A percentile compares a stretch with the other conserved stretches of the same genome.
These are phyloP conservation scores for Ptychochromis oligacanthus DNA, from an alignment of 2,113 vertebrate genomes.

Conservation along the genomic window DNA sequence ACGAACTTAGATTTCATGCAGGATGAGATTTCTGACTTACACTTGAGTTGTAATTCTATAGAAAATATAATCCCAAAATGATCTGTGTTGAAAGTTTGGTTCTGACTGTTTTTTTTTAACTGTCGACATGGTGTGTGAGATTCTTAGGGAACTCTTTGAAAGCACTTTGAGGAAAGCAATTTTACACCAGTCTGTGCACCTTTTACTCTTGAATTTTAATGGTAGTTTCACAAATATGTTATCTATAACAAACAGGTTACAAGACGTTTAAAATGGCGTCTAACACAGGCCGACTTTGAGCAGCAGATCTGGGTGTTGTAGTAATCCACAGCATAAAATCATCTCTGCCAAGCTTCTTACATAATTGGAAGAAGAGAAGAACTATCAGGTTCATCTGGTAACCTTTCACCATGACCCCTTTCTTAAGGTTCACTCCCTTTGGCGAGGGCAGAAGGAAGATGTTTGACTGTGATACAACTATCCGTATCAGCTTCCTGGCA, in stretches of 20 bases:
- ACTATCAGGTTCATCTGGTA: conserved; percentile 13
- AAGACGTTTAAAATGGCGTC: neutral
- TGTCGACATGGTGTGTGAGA: neutral
- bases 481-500: conserved; percentile 42
- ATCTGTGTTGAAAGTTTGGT: neutral
- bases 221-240: neutral
- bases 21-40: neutral
- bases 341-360: conserved; percentile 9
- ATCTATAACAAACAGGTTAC: neutral
- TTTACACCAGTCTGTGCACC: neutral
- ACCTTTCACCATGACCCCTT: conserved; percentile 51
- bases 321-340: conserved; percentile 15
- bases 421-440: conserved; percentile 43
- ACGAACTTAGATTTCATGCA: no score
- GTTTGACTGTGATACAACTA: conserved; percentile 43
- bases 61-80: neutral
- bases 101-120: neutral
- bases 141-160: neutral
- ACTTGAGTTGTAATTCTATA: neutral
- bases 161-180: neutral
- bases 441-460: conserved; percentile 18
- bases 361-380: conserved; percentile 40
- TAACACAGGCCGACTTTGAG: neutral
- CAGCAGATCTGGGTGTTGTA: neutral
- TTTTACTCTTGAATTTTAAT: neutral